Evolutionary conservation across 1,140 invertebrate genomes (phyloP).

Genomic region (Chironomus striatipennis): DNA sequence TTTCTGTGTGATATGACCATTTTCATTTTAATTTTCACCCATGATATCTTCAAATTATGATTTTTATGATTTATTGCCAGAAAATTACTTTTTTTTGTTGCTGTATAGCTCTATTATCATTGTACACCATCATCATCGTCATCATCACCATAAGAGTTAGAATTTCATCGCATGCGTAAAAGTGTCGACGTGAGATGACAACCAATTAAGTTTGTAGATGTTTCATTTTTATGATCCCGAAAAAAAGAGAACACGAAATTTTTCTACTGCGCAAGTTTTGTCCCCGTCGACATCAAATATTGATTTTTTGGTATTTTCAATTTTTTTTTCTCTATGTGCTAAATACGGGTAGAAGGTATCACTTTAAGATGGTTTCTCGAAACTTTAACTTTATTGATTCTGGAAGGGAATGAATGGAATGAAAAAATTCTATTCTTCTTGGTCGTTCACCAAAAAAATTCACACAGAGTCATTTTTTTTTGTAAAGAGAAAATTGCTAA

Average conservation of each 20-base stretch:
- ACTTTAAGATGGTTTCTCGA: neutral
- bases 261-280: conserved; percentile 9
- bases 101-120: no score
- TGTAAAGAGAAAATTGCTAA: neutral
- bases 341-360: neutral
- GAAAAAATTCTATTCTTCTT: neutral
- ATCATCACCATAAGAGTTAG: neutral
- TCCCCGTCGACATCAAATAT: neutral
- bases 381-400: conserved; percentile 14
- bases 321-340: neutral
- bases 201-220: conserved; percentile 19
- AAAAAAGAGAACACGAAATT: no score
- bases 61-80: conserved; percentile 13
- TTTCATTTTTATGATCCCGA: neutral
- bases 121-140: neutral
- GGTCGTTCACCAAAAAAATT: neutral
- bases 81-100: neutral
- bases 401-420: no score
- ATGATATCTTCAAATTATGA: conserved; percentile 11
- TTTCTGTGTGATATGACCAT: neutral
- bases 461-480: neutral
- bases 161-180: neutral
- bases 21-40: neutral
- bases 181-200: conserved; percentile 18
- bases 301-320: conserved; percentile 11